Base-by-base conservation (phyloP, 2,888 invertebrate species). In the Parnassius mnemosyne region DNA sequence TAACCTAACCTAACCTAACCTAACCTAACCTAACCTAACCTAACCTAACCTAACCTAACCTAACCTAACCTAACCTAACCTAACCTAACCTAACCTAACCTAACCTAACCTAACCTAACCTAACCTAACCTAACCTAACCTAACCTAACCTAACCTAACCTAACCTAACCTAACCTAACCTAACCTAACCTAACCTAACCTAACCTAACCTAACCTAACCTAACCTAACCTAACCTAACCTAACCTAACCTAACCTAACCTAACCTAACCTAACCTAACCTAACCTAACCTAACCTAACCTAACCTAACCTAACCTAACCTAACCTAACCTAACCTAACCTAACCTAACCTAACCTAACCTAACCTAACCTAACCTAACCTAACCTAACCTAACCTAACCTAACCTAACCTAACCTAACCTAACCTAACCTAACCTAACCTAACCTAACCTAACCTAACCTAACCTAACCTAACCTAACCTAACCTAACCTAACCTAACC, bases 1-100 rank as follows among this genome's bases (percentile, higher is more conserved):
- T 44, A 44, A 44, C 44, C 44, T 44, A 44, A 44, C 44, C 44
- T 44, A 44, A 44, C 44, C 44, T 44, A 44, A 44, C 44, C 44
- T 44, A 44, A 44, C 44, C 44, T 44, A 44, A 44, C 44, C 44
- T 44, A 44, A 44, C 44, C 44, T 44, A 44, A 44, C 44, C 44
- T 44, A 44, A 44, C 44, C 44, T 44, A 44, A 44, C 44, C 44
- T 44, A 44, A 44, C 44, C 44, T 44, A 44, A 44, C 44, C 44
- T 44, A 44, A 44, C 44, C 44, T 44, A 44, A 44, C 44, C 44
- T 44, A 44, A 44, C 44, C 44, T 44, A 44, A 44, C 44, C 44
- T 44, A 44, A 44, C 44, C 44, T 44, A 44, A 44, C 44, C 44
- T 44, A 44, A 44, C 44, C 44, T 44, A 44, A 44, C 44, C 44